Percentiles rank a stretch among this genome's conserved stretches.
Evolutionary conservation across 2,888 invertebrate species (phyloP).

Genomic region (Lasius fuliginosus): DNA sequence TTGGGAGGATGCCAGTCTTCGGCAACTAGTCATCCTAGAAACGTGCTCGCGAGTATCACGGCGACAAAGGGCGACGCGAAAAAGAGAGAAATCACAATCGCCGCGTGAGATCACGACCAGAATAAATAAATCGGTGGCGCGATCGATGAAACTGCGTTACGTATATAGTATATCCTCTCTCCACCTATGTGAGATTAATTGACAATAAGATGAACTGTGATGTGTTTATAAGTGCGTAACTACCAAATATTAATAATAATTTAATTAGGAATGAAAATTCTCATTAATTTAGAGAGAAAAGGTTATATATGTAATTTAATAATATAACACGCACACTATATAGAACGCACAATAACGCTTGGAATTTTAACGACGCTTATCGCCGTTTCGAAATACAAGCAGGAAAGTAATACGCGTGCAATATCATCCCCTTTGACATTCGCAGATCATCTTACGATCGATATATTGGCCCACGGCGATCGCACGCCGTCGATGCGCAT

Average conservation of each 20-base stretch:
- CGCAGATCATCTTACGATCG: slow-evolving; percentile 54
- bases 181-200: not conserved
- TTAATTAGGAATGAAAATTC: slow-evolving; percentile 18
- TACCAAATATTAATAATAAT: slow-evolving; percentile 19
- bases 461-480: slow-evolving; percentile 40
- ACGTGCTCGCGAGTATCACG: slow-evolving; percentile 70
- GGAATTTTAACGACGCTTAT: slow-evolving; percentile 11
- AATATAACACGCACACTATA: not conserved
- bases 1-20: slow-evolving; percentile 79
- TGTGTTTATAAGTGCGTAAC: not conserved
- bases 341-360: slow-evolving; percentile 5
- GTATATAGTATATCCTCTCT: not conserved
- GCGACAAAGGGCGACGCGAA: slow-evolving; percentile 63
- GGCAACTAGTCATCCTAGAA: slow-evolving; percentile 79
- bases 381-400: slow-evolving; percentile 48
- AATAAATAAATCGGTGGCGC: slow-evolving; percentile 15
- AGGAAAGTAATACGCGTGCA: slow-evolving; percentile 44
- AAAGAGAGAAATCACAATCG: slow-evolving; percentile 14
- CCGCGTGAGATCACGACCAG: not conserved
- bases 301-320: too few species aligned
- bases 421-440: slow-evolving; percentile 53
- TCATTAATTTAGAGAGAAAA: not conserved
- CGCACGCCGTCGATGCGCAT: slow-evolving; percentile 40
- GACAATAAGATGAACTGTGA: not conserved
- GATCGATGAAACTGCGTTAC: not conserved